phyloP scores from a whole-genome alignment of 2,797 vertebrate species.

The Tolypeutes matacus region DNA sequence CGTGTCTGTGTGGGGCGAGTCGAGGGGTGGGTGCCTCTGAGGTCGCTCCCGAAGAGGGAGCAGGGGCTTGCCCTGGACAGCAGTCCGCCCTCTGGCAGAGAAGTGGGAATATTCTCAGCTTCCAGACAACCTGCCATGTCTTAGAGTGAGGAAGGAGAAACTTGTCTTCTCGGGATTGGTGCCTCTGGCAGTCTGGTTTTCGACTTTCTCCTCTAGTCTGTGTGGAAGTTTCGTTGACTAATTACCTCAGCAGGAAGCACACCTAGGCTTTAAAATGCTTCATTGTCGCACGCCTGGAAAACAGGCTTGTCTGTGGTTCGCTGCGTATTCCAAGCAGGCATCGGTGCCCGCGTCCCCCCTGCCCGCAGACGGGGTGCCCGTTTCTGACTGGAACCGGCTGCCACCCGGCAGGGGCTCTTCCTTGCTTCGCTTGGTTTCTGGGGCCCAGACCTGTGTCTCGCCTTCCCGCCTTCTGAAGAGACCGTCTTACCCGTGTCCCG shows the following conservation, averaged over 20 bases:
- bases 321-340: conserved; percentile 1
- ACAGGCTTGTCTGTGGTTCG: rapidly evolving
- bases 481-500: background rate
- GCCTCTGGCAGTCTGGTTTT: background rate
- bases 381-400: too few species aligned
- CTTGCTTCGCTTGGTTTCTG: background rate
- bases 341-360: rapidly evolving
- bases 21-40: rapidly evolving
- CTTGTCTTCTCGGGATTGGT: background rate
- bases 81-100: background rate
- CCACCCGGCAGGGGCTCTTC: background rate
- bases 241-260: background rate
- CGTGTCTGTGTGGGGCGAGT: background rate
- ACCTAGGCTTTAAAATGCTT: rapidly evolving
- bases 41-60: background rate
- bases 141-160: background rate
- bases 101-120: background rate
- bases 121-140: rapidly evolving
- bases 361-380: rapidly evolving
- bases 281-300: background rate
- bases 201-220: background rate
- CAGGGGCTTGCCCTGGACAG: background rate
- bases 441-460: background rate
- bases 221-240: background rate
- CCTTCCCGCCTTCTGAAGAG: background rate